phyloP scores from a whole-genome alignment of 2,888 invertebrate genomes.

The Agriotes lineatus region DNA sequence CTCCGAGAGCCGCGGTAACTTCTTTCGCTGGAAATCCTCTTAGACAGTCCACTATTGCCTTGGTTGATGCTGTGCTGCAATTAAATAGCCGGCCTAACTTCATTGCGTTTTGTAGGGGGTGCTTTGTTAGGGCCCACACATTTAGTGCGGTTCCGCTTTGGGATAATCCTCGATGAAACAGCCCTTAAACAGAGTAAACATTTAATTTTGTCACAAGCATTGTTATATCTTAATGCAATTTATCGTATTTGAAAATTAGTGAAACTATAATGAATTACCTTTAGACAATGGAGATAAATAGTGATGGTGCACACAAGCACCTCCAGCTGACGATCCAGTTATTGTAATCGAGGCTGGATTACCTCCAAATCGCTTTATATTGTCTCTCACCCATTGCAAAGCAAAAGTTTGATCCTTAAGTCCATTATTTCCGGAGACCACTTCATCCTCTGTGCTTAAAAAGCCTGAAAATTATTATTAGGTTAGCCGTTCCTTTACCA shows the following conservation, averaged over 20 bases:
- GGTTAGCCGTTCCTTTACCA: too few relatives aligned
- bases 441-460: conserved; percentile 60
- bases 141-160: conserved; percentile 77
- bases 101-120: conserved; percentile 71
- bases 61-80: conserved; percentile 70
- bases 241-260: too few relatives aligned
- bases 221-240: too few relatives aligned
- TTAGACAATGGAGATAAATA: conserved; percentile 59
- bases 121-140: conserved; percentile 69
- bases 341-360: conserved; percentile 57
- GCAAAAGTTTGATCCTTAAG: conserved; percentile 59
- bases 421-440: conserved; percentile 62
- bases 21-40: conserved; percentile 70
- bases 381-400: conserved; percentile 60
- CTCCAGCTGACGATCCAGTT: conserved; percentile 61
- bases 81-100: conserved; percentile 72
- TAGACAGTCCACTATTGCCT: conserved; percentile 74
- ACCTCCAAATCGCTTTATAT: conserved; percentile 61
- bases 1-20: conserved; percentile 70
- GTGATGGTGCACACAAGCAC: conserved; percentile 61
- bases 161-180: conserved; percentile 74
- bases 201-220: too few relatives aligned
- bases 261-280: too few relatives aligned
- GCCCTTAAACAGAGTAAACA: conserved; percentile 64
- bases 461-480: conserved; percentile 59